These are phyloP conservation scores for Fundulus diaphanus DNA, from an alignment of 2,797 vertebrate species.

Conservation along the genomic window DNA sequence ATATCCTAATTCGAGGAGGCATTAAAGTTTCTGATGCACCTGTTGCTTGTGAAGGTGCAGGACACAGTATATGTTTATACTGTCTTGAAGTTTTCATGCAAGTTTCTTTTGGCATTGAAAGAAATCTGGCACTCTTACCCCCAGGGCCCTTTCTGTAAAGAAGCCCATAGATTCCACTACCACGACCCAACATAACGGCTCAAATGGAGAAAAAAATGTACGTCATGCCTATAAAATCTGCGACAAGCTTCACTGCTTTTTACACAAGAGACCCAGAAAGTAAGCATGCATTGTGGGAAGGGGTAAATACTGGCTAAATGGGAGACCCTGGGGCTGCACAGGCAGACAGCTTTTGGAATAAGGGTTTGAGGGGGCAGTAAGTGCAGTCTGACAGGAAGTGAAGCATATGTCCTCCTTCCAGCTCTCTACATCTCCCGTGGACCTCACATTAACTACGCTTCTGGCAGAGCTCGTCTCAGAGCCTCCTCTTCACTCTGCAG, in stretches of 20 bases:
- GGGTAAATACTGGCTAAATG: slow-evolving; percentile 47
- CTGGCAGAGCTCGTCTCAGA: slow-evolving; percentile 47
- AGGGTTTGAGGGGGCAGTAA: slow-evolving; percentile 52
- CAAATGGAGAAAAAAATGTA: slow-evolving; percentile 28
- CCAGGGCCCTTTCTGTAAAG: slow-evolving; percentile 23
- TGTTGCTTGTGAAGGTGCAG: slow-evolving; percentile 5
- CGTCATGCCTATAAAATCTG: slow-evolving; percentile 40
- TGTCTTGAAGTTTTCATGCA: slow-evolving; percentile 23
- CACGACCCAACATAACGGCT: slow-evolving; percentile 30
- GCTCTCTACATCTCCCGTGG: slow-evolving; percentile 58
- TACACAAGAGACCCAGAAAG: slow-evolving; percentile 33
- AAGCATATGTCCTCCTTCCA: slow-evolving; percentile 64
- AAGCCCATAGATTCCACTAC: slow-evolving; percentile 17
- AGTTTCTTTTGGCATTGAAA: slow-evolving; percentile 10
- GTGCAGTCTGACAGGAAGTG: slow-evolving; percentile 55
- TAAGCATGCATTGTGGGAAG: slow-evolving; percentile 18
- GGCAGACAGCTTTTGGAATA: slow-evolving; percentile 39
- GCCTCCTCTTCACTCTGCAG: slow-evolving; percentile 18
- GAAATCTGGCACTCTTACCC: slow-evolving; percentile 39
- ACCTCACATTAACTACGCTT: slow-evolving; percentile 72
- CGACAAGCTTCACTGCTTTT: slow-evolving; percentile 46
- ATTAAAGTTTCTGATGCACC: slow-evolving; percentile 12
- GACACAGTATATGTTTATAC: slow-evolving; percentile 6
- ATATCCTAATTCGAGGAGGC: slow-evolving; percentile 14
- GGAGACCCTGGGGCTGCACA: slow-evolving; percentile 51